These are phyloP conservation scores for Rhaphigaster nebulosa DNA, from an alignment of 2,888 invertebrate species.

Conservation along the genomic window DNA sequence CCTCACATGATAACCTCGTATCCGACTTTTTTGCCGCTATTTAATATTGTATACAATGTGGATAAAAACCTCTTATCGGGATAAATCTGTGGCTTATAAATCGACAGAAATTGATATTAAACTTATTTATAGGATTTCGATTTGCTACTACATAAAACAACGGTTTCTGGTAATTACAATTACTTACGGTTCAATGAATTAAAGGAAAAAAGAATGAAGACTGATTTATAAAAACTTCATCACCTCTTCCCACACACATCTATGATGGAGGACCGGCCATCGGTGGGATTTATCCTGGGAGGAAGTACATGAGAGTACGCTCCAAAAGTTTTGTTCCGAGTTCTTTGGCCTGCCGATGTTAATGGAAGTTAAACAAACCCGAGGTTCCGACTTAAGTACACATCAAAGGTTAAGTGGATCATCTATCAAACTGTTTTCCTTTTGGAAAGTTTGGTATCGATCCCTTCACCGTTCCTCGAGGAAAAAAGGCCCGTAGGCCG, in stretches of 20 bases:
- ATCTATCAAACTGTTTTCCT: conserved; percentile 49
- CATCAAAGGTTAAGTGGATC: conserved; percentile 48
- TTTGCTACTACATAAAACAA: no score
- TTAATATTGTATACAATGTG: no score
- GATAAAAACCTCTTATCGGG: no score
- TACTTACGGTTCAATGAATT: no score
- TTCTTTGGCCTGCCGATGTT: neutral
- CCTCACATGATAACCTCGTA: no score
- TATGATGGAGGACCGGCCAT: neutral
- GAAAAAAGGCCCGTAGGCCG: neutral
- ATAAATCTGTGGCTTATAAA: no score
- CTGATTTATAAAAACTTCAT: neutral
- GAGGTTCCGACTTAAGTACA: conserved; percentile 27
- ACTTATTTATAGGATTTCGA: no score
- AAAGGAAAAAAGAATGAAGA: no score
- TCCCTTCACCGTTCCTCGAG: neutral
- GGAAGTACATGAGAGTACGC: neutral
- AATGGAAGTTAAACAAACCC: conserved; percentile 41
- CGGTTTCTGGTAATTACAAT: no score
- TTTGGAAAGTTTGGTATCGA: conserved; percentile 32
- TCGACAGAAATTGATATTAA: no score
- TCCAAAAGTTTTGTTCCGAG: conserved; percentile 25
- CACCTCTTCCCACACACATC: neutral
- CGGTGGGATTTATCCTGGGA: neutral
- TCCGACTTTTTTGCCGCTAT: no score